A percentile compares a stretch with the other conserved stretches of the same genome.
Conservation (phyloP, 2,888 invertebrate species). For the Anarsia innoxiella region DNA sequence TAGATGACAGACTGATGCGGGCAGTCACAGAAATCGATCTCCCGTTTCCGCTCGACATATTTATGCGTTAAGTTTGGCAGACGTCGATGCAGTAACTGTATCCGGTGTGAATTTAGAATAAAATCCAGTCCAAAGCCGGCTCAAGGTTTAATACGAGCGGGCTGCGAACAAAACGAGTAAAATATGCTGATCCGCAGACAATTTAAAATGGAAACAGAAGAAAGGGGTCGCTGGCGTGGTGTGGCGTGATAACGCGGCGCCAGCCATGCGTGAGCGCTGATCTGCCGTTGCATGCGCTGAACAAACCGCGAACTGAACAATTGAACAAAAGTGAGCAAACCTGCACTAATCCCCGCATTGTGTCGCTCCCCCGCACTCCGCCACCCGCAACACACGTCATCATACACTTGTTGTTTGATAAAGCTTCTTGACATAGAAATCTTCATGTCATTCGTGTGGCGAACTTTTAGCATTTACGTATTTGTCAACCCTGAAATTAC, state of each 20-base stretch:
- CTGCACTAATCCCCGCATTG: conserved; percentile 60
- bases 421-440: no score
- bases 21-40: conserved; percentile 43
- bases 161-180: no score
- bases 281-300: conserved; percentile 40
- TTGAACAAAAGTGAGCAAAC: conserved; percentile 43
- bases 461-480: no score
- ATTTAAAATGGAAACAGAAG: conserved; percentile 47
- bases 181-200: conserved; percentile 65
- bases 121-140: conserved; percentile 34
- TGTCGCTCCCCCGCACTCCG: conserved; percentile 17
- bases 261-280: conserved; percentile 44
- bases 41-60: conserved; percentile 44
- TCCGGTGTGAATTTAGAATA: conserved; percentile 27
- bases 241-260: conserved; percentile 50
- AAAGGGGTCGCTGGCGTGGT: conserved; percentile 57
- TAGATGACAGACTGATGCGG: conserved; percentile 53
- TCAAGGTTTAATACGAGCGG: no score
- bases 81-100: conserved; percentile 36
- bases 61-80: conserved; percentile 48
- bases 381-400: neutral
- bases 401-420: neutral
- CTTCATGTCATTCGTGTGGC: no score
- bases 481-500: no score
- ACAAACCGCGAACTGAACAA: conserved; percentile 44